Evolutionary conservation across 2,888 invertebrate species (phyloP), one percentile per base, ranked within the genome.

Genomic region (Troides oblongomaculatus): DNA sequence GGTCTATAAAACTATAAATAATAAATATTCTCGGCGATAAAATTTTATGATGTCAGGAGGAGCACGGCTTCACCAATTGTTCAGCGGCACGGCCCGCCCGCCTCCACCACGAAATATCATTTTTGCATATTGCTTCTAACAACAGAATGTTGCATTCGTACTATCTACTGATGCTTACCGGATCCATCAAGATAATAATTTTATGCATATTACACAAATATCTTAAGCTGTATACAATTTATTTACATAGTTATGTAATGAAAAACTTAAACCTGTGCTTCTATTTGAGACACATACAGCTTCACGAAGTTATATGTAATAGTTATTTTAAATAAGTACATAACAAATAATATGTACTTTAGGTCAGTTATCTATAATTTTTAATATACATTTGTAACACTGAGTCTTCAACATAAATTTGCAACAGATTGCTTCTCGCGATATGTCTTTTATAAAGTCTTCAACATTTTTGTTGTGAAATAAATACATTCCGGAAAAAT

Each of bases 21-120:
- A 88, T 86, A 90, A 88, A 89, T 89, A 87, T 88, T 87, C 84
- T 82, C 81, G 77, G 81, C 79, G 84, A 84, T 90, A 90, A 89
- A 89, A 87, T 88, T 90, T 89, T 89, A 91, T 88, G 86, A 81
- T 76, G 79, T 81, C 79, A 79, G 83, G 85, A 82, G 82, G 80
- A 81, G 77, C 79, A 79, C 79, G 78, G 79, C 77, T 84, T 81
- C 82, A 81, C 78, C 82, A 84, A 84, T 84, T 83, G 84, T 80
- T 79, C 75, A 77, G 78, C 79, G 80, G 75, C 75, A 77, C 70
- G 69, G 73, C 70, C 66, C 64, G 73, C 74, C 72, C 73, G 74
- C 76, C 60, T 56, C 68, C 70, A 70, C 70, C 73, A 73, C 72
- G 71, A 66, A 64, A 74, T 72, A 75, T 74, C 66, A 74, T 74